Base-by-base conservation (phyloP, 2,797 vertebrate species). In the Pangasius mekongensis region DNA sequence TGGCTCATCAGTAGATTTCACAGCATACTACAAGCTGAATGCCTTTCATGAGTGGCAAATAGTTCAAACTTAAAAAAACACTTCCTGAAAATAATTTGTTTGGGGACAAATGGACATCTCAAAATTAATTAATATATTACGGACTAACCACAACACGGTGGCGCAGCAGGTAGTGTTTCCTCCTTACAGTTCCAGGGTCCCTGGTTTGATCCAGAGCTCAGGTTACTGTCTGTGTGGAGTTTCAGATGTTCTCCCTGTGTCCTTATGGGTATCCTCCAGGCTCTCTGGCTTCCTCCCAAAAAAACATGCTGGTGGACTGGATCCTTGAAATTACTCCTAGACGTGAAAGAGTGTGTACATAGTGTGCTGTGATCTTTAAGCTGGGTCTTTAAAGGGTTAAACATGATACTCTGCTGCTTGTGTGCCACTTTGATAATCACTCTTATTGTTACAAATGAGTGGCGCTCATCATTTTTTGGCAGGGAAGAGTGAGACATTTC, bases 401-500 rank as follows among this genome's bases (percentile, higher is more conserved):
- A 58, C 8, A 18, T n/a, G 36, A 16, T 58, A 73, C 22, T 83
- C 49, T 49, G 54, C 54, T 76, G 58, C 69, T 64, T 66, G 67
- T 74, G 54, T 56, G 30, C 67, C 54, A 83, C 54, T 74, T 64
- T 33, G 39, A 24, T 88, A 87, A 89, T 89, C n/a, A 56, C 60
- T 36, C 33, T 24, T 76, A 54, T 84, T 89, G 88, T 87, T 66
- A 81, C 69, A 43, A 58, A 43, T 43, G 24, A 83, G 83, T 89
- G 56, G 69, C 60, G 18, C 16, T 49, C 83, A 47, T 22, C 36
- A 43, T 71, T 33, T 66, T 89, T 88, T 73, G 33, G 76, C 82
- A 90, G 67, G 62, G 69, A 82, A 86, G 62, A 90, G 85, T 76
- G 86, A 90, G 86, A 80, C 64, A 52, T 85, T 60, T 77, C 84